These are phyloP conservation scores for Pseudorectes ferrugineus DNA, from an alignment of 2,113 vertebrate genomes.

Conservation along the genomic window DNA sequence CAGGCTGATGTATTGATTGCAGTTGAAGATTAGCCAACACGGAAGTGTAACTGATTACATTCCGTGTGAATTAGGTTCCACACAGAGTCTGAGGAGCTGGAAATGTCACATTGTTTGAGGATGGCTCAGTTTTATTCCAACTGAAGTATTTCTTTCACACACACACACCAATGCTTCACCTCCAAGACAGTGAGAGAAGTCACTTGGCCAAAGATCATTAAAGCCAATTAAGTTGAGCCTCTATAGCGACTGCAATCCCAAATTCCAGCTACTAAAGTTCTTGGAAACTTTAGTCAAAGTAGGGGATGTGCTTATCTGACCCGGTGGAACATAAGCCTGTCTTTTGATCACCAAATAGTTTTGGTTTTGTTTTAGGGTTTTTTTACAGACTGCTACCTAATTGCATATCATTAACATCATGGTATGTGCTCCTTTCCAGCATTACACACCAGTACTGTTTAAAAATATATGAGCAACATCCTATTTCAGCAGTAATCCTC, in stretches of 20 bases:
- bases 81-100: background rate
- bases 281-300: background rate
- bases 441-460: background rate
- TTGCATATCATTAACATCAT: background rate
- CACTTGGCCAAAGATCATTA: background rate
- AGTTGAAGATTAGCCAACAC: constrained; percentile 13
- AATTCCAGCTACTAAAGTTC: background rate
- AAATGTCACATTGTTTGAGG: background rate
- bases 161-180: background rate
- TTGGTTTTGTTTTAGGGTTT: background rate
- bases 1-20: constrained; percentile 2
- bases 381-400: background rate
- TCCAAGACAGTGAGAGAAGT: background rate
- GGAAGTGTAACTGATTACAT: background rate
- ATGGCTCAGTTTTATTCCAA: background rate
- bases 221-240: background rate
- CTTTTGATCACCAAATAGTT: background rate
- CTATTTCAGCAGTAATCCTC: background rate
- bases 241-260: background rate
- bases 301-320: background rate
- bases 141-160: background rate
- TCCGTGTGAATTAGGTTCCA: background rate
- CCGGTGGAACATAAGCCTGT: background rate
- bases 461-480: background rate
- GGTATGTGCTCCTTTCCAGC: background rate